phyloP scores from a whole-genome alignment of 2,888 invertebrate species.

The Nemapogon koenigi region DNA sequence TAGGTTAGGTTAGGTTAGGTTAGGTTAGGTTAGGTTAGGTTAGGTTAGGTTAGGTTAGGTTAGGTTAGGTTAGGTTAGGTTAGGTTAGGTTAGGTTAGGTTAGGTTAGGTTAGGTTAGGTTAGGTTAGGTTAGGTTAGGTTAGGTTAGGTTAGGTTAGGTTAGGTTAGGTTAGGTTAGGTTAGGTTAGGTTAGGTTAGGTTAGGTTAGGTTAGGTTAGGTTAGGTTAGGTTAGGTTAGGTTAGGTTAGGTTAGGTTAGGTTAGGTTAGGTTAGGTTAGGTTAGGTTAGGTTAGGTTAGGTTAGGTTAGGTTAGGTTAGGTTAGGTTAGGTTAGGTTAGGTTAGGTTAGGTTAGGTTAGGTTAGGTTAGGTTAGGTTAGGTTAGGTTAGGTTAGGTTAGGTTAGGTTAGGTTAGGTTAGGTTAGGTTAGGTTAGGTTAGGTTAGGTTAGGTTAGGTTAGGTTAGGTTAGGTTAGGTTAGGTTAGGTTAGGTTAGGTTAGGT shows the following conservation, averaged over 20 bases:
- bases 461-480: conserved; percentile 15
- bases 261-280: conserved; percentile 11
- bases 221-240: conserved; percentile 13
- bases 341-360: conserved; percentile 17
- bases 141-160: conserved; percentile 14
- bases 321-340: conserved; percentile 17
- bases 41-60: conserved; percentile 11
- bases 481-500: conserved; percentile 12
- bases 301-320: conserved; percentile 17
- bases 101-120: conserved; percentile 10
- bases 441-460: conserved; percentile 14
- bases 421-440: conserved; percentile 16
- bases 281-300: conserved; percentile 13
- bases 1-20: conserved; percentile 12
- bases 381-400: conserved; percentile 15
- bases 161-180: conserved; percentile 16
- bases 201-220: conserved; percentile 13
- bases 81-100: conserved; percentile 12
- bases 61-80: conserved; percentile 11
- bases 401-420: conserved; percentile 16
- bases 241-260: conserved; percentile 10
- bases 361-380: conserved; percentile 16
- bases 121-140: conserved; percentile 11
- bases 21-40: conserved; percentile 11
- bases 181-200: conserved; percentile 15